Evolutionary conservation across 2,888 invertebrate genomes (phyloP).

Genomic region (Aleiodes alternator): DNA sequence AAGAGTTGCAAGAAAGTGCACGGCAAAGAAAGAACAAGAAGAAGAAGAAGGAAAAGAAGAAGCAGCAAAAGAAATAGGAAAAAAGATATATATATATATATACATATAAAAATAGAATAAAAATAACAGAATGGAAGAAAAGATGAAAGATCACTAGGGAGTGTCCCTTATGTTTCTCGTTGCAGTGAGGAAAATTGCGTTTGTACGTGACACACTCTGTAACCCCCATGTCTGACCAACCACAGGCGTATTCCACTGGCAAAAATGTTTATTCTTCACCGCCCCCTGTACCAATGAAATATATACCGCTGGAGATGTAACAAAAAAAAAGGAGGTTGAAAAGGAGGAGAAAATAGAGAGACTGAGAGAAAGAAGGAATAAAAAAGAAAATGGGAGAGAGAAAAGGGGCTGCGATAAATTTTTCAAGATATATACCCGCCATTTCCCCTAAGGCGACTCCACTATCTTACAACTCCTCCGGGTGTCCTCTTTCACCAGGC

Average conservation of each 20-base stretch:
- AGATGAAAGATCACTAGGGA: slow-evolving; percentile 41
- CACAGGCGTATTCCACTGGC: slow-evolving; percentile 36
- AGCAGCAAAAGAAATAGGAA: too few species aligned
- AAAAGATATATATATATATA: too few species aligned
- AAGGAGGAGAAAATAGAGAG: slow-evolving; percentile 6
- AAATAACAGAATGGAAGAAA: slow-evolving; percentile 7
- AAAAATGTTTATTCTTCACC: slow-evolving; percentile 11
- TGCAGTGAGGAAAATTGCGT: slow-evolving; percentile 40
- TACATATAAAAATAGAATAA: too few species aligned
- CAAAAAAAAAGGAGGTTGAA: not conserved
- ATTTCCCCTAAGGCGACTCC: slow-evolving; percentile 24
- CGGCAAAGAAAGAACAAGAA: not conserved
- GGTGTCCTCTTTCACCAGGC: slow-evolving; percentile 25
- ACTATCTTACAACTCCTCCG: slow-evolving; percentile 29
- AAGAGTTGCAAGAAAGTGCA: slow-evolving; percentile 15
- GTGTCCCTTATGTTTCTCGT: slow-evolving; percentile 16
- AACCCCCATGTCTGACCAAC: slow-evolving; percentile 39
- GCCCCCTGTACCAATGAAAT: slow-evolving; percentile 37
- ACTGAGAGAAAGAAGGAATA: too few species aligned
- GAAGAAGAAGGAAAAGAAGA: slow-evolving; percentile 2
- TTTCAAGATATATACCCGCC: slow-evolving; percentile 51
- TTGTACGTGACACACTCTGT: slow-evolving; percentile 37
- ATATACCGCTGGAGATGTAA: slow-evolving; percentile 2
- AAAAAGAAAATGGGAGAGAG: slow-evolving; percentile 27
- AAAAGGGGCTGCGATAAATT: slow-evolving; percentile 55